Base-by-base conservation (phyloP, 2,113 vertebrate genomes). In the Platichthys stellatus region DNA sequence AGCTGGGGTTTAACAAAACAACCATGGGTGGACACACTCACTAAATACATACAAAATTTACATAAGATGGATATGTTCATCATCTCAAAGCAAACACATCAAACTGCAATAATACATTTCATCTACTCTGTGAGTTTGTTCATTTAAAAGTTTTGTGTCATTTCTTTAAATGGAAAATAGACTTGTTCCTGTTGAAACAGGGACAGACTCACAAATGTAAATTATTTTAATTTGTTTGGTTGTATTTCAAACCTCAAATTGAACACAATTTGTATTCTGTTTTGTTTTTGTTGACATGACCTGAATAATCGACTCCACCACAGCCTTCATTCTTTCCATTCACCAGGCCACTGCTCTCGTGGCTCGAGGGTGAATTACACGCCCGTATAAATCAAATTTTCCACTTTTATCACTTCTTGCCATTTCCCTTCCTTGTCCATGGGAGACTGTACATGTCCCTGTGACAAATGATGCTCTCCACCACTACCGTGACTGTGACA, bases 1-100 rank as follows among this genome's bases (percentile, higher is more conserved):
- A 77, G 76, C 66, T 62, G 69, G 28, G 67, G 58, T 80, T 71
- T 57, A 80, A 51, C 76, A 79, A 72, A 85, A 82, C 82, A 85
- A 80, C 69, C 26, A 35, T 7, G 47, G 20, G 66, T 64, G 69
- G 51, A 64, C 0, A 56, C 35, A 38, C 35, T 38, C 35, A 38
- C 35, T 38, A 38, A 38, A 45, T 45, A 45, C 31, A 31, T 31
- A 31, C 31, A 31, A 3, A 45, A 9, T 38, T 38, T 20, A 62
- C 43, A 31, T 17, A 31, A 4, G 17, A 14, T 62, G 4, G 17
- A 62, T 45, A 9, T 13, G 4, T 14, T 35, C n/a, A 35, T 45
- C 23, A 70, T 24, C 24, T 58, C 2, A 26, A 5, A 14, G 63
- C 20, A 20, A n/a, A 24, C 18, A 12, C 4, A 38, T 53, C 0